These are phyloP conservation scores for Eclectus roratus DNA, from an alignment of 2,113 vertebrate species.

Conservation along the genomic window DNA sequence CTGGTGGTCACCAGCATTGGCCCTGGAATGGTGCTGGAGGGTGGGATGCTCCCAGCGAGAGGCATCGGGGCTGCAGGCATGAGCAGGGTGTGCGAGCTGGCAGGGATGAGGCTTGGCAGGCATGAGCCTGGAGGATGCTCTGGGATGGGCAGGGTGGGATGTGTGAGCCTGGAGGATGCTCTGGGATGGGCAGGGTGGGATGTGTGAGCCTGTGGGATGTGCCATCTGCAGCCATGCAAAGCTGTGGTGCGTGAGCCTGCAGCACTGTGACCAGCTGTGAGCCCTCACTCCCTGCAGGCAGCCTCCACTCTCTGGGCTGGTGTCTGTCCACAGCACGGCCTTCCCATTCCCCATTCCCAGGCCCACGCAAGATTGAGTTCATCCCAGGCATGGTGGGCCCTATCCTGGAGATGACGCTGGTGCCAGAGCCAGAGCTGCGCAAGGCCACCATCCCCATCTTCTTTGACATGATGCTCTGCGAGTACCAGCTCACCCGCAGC, in stretches of 20 bases:
- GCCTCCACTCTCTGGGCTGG: background rate
- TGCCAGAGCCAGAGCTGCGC: slow-evolving; percentile 63
- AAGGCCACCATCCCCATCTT: slow-evolving; percentile 67
- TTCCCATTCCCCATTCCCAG: background rate
- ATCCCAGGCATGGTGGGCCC: slow-evolving; percentile 68
- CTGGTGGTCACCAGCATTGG: fast-evolving
- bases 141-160: background rate
- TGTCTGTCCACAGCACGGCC: background rate
- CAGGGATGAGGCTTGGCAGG: fast-evolving
- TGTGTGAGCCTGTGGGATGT: background rate
- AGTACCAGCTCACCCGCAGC: slow-evolving; percentile 25
- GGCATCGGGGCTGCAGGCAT: fast-evolving
- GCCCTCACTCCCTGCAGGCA: background rate
- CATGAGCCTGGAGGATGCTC: background rate
- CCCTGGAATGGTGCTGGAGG: background rate
- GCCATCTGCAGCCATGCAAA: background rate
- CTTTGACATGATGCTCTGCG: slow-evolving; percentile 72
- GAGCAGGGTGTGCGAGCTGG: background rate
- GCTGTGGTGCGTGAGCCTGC: fast-evolving
- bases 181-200: background rate
- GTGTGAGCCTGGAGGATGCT: too few species aligned
- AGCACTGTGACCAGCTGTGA: fast-evolving
- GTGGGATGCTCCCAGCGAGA: fast-evolving
- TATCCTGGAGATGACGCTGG: slow-evolving; percentile 67
- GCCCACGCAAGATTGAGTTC: slow-evolving; percentile 58